Base-by-base conservation (phyloP, 2,888 invertebrate genomes). In the Agriopis aurantiaria region DNA sequence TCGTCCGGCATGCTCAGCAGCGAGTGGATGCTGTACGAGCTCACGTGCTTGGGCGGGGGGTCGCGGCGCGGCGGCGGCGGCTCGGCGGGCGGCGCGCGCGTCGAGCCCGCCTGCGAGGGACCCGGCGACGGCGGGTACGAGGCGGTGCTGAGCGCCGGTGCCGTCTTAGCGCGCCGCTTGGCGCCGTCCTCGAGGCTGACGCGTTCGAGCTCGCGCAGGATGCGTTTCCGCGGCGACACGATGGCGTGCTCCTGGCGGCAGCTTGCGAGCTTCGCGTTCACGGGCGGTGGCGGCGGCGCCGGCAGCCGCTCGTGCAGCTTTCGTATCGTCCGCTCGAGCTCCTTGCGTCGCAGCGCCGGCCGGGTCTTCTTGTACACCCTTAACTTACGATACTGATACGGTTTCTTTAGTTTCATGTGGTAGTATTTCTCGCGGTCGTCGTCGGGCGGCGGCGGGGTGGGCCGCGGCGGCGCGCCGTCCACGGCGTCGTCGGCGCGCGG, bases 1-100 rank as follows among this genome's bases (percentile, higher is more conserved):
- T 92, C 94, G 78, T 94, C 94, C 49, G 95, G 88, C 96, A 96
- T 96, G 71, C 97, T 96, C 81, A 98, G 94, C 86, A 98, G 95
- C 75, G 97, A 97, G 85, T 97, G 97, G 88, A 98, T 98, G 93
- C 97, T 97, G 92, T 97, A 97, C 87, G 97, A 97, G 90, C 97
- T 96, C 77, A 95, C 95, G 81, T 95, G 91, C 79, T 91, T 91
- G 65, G 89, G 87, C 85, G 68, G 89, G 81, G 84, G 72, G 68
- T 88, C 88, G 75, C 63, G 68, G 69, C 57, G 69, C 86, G 87
- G 43, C 87, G 86, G 41, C 88, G 85, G 33, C 53, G 86, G 82
- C 65, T 84, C 83, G 80, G 77, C 49, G 79, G 68, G 68, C 75
- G 69, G 75, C 88, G 78, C 81, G 85, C 74, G 86, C 5, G 81